Percentiles rank a stretch among this genome's conserved stretches.
Evolutionary conservation across 2,113 vertebrate species (phyloP).

Genomic region (Oncorhynchus nerka): DNA sequence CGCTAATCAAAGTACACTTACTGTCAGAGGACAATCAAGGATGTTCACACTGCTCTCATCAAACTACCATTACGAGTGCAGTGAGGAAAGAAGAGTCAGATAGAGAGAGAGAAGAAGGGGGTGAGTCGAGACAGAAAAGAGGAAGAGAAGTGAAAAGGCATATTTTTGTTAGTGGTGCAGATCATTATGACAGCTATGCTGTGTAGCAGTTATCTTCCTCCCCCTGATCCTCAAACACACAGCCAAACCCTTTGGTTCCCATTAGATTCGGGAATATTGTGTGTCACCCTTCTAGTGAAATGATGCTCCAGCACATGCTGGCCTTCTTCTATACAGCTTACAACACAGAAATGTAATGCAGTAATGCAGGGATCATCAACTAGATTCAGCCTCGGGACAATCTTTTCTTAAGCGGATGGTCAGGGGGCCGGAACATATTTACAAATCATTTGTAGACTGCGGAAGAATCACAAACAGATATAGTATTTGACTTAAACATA

Average conservation of each 20-base stretch:
- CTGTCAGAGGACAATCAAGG: conserved; percentile 81
- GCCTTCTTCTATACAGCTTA: neutral
- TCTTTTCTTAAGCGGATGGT: too few species aligned
- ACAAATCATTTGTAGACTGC: too few species aligned
- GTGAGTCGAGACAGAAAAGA: conserved; percentile 33
- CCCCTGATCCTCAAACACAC: neutral
- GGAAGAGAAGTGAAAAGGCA: conserved; percentile 29
- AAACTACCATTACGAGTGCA: conserved; percentile 70
- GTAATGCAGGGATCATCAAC: too few species aligned
- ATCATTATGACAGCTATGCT: conserved; percentile 33
- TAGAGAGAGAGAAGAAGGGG: conserved; percentile 33
- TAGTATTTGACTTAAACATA: too few species aligned
- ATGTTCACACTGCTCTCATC: conserved; percentile 79
- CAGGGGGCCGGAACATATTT: too few species aligned
- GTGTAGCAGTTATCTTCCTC: conserved; percentile 1
- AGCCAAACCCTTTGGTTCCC: neutral
- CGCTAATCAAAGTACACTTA: conserved; percentile 72
- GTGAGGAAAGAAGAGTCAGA: conserved; percentile 35
- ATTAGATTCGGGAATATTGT: neutral
- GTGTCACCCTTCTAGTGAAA: neutral
- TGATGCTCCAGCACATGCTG: neutral
- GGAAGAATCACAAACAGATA: too few species aligned
- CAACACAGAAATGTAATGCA: neutral
- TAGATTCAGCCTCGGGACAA: too few species aligned
- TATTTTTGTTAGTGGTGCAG: conserved; percentile 36